Conservation (phyloP, 2,113 vertebrate species). For the Athene noctua region DNA sequence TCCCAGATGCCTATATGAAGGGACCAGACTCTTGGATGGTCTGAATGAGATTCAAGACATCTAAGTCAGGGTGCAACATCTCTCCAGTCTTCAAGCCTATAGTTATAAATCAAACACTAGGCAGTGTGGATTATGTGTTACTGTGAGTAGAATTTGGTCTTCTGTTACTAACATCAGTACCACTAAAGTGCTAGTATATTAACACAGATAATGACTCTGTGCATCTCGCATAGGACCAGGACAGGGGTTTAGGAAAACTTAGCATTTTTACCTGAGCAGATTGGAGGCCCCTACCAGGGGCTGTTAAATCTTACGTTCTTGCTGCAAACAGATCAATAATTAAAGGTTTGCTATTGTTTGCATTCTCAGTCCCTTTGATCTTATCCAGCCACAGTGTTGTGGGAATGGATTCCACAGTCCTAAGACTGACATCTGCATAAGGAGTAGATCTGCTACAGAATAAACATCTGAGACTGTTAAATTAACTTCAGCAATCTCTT, state of each 20-base stretch:
- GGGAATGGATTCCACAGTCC: neutral
- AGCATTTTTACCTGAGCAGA: conserved; percentile 42
- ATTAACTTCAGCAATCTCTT: conserved; percentile 3
- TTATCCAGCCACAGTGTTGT: neutral
- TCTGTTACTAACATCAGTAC: neutral
- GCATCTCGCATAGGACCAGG: neutral
- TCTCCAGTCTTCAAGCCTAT: neutral
- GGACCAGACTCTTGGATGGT: neutral
- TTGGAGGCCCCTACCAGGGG: neutral
- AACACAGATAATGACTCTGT: neutral
- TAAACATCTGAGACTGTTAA: neutral
- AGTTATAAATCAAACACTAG: neutral
- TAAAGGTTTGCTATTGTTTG: conserved; percentile 3
- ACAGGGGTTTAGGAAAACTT: conserved; percentile 38
- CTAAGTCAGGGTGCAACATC: neutral
- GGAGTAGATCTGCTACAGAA: neutral
- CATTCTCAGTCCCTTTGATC: neutral
- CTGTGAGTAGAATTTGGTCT: neutral
- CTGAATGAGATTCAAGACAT: neutral
- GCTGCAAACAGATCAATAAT: neutral
- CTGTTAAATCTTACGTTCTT: neutral
- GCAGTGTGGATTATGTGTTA: neutral
- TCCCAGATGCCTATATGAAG: neutral
- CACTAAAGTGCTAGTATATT: neutral
- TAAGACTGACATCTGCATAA: neutral